A percentile compares a stretch with the other conserved stretches of the same genome.
Evolutionary conservation across 2,888 invertebrate species (phyloP).

Genomic region (Monopis laevigella): DNA sequence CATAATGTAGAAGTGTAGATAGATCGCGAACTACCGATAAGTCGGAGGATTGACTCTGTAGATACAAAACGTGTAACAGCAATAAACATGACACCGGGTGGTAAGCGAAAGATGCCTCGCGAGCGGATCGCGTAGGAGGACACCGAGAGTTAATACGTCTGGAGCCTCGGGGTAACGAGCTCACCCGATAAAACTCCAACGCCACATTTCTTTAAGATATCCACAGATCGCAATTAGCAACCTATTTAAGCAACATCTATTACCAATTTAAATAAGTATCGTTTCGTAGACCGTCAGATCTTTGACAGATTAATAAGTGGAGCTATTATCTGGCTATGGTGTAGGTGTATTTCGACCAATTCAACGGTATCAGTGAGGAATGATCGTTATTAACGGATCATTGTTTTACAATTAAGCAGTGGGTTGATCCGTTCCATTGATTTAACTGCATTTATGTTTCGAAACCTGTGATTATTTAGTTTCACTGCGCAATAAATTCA

Average conservation of each 20-base stretch:
- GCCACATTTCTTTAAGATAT: conserved; percentile 24
- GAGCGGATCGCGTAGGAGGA: conserved; percentile 35
- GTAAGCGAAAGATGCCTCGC: conserved; percentile 26
- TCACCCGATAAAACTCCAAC: conserved; percentile 28
- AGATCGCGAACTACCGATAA: no score
- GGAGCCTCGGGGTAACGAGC: conserved; percentile 27
- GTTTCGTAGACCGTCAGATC: conserved; percentile 30
- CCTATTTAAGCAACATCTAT: conserved; percentile 24
- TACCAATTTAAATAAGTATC: conserved; percentile 3
- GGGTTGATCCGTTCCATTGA: not conserved
- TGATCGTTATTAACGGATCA: conserved; percentile 31
- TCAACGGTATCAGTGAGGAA: conserved; percentile 25
- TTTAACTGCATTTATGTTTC: no score
- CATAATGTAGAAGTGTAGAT: no score
- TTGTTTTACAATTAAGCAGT: conserved; percentile 29
- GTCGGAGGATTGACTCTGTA: no score
- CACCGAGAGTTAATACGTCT: conserved; percentile 31
- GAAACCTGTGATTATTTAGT: no score
- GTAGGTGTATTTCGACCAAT: conserved; percentile 34
- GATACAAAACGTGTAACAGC: conserved; percentile 15
- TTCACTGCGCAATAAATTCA: no score
- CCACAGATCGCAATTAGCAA: conserved; percentile 27
- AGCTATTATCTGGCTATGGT: conserved; percentile 15
- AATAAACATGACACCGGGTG: conserved; percentile 23
- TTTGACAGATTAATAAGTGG: conserved; percentile 30